phyloP scores from a whole-genome alignment of 2,888 invertebrate genomes.

The Athalia circularis region DNA sequence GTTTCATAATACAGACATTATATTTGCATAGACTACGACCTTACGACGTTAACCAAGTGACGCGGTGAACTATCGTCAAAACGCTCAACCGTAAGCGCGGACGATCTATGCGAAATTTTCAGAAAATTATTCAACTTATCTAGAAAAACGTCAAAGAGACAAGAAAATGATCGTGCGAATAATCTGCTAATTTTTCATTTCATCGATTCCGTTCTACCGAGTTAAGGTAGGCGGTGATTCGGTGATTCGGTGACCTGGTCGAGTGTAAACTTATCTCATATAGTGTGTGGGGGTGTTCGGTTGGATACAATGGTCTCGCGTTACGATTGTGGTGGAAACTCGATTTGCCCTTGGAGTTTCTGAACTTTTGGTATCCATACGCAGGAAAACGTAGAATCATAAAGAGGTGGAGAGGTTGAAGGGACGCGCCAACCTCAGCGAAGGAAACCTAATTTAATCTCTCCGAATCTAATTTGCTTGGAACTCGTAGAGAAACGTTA shows the following conservation, averaged over 20 bases:
- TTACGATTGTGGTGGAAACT: conserved; percentile 35
- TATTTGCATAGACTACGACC: conserved; percentile 38
- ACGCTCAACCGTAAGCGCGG: background rate
- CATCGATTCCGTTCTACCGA: too few species aligned
- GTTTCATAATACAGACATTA: conserved; percentile 45
- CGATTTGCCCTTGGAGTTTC: conserved; percentile 34
- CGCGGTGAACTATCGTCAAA: background rate
- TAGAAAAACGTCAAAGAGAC: too few species aligned
- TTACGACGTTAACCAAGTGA: conserved; percentile 1
- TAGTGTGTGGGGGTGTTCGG: background rate
- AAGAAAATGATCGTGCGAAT: too few species aligned
- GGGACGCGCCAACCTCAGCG: conserved; percentile 15
- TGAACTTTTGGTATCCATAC: conserved; percentile 30
- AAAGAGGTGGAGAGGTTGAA: background rate
- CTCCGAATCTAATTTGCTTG: conserved; percentile 40
- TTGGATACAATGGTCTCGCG: conserved; percentile 11
- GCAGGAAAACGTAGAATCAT: conserved; percentile 12
- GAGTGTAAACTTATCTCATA: background rate
- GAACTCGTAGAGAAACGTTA: background rate
- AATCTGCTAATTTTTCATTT: too few species aligned
- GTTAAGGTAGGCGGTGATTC: too few species aligned
- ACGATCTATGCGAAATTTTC: too few species aligned
- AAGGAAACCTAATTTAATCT: conserved; percentile 44
- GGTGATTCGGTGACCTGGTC: too few species aligned
- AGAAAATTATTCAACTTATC: too few species aligned